These are phyloP conservation scores for Saccostrea cuccullata DNA, from an alignment of 1,140 invertebrate species.

Conservation along the genomic window DNA sequence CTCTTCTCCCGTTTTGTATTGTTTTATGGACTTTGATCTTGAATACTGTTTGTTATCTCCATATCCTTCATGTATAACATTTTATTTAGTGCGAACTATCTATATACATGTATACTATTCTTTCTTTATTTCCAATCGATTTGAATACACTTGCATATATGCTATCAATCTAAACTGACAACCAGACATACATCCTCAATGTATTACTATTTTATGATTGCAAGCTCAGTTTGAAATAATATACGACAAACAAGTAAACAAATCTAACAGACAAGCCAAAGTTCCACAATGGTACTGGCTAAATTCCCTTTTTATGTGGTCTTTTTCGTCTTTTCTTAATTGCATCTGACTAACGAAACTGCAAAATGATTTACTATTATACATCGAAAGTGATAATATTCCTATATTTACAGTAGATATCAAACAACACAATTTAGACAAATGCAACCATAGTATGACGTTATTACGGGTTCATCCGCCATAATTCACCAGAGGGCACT, in stretches of 20 bases:
- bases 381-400: neutral
- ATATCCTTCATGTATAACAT: too few relatives aligned
- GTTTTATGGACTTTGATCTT: too few relatives aligned
- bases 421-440: neutral
- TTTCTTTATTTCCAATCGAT: too few relatives aligned
- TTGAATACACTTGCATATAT: too few relatives aligned
- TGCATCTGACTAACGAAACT: neutral
- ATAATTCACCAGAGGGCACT: neutral
- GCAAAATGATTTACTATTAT: neutral
- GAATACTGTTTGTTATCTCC: too few relatives aligned
- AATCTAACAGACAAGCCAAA: neutral
- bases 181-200: neutral
- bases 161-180: neutral
- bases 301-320: neutral
- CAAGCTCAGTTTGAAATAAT: too few relatives aligned
- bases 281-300: neutral
- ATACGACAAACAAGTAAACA: neutral
- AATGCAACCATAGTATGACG: too few relatives aligned
- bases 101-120: too few relatives aligned
- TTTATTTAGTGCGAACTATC: too few relatives aligned
- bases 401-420: neutral
- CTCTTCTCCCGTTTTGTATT: too few relatives aligned
- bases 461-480: neutral
- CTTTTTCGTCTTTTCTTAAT: neutral
- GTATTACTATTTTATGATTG: neutral